Evolutionary conservation across 1,140 invertebrate genomes (phyloP).

Genomic region (Zeugodacus cucurbitae): DNA sequence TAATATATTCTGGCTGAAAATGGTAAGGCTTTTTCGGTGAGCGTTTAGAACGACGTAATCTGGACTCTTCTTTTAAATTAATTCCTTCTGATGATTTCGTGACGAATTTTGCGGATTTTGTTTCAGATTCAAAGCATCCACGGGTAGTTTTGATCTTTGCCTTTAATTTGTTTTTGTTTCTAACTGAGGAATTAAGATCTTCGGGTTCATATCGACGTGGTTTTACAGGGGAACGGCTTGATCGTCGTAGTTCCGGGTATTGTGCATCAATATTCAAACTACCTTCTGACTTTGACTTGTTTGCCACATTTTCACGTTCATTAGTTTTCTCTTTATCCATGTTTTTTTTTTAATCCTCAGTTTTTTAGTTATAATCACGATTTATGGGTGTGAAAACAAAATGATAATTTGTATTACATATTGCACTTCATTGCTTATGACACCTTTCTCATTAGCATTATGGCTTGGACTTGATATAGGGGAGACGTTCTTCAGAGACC

Average conservation of each 20-base stretch:
- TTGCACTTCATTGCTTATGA: no score
- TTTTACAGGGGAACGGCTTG: not conserved
- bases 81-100: not conserved
- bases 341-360: not conserved
- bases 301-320: not conserved
- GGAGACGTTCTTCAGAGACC: no score
- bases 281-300: not conserved
- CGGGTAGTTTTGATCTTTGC: not conserved
- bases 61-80: not conserved
- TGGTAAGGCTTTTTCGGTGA: not conserved
- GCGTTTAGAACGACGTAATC: not conserved
- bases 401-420: no score
- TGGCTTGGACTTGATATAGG: no score
- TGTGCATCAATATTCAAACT: not conserved
- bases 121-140: not conserved
- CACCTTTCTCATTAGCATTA: no score
- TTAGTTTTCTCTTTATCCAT: not conserved
- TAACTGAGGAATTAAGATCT: not conserved
- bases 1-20: not conserved
- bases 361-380: no score
- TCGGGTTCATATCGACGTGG: not conserved
- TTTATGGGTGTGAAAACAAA: no score
- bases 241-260: not conserved
- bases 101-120: not conserved
- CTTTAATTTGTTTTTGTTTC: not conserved